phyloP scores from a whole-genome alignment of 2,797 vertebrate genomes.

The Cynopterus sphinx region DNA sequence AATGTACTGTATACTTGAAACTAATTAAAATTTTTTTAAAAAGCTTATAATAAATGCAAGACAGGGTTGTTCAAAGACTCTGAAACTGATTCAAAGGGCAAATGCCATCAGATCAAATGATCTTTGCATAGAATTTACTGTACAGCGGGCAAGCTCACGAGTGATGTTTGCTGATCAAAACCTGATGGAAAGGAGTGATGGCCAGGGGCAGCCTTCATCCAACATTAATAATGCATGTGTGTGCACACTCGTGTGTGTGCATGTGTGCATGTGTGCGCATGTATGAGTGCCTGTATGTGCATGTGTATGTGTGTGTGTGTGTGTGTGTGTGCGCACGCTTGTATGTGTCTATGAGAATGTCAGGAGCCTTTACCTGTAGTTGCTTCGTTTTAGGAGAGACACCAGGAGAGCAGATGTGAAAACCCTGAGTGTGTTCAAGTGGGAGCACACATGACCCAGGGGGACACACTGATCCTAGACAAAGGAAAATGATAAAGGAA shows the following conservation, averaged over 20 bases:
- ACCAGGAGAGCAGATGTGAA: background rate
- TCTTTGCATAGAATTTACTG: background rate
- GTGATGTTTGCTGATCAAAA: background rate
- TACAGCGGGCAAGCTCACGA: background rate
- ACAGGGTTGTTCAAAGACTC: background rate
- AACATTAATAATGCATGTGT: background rate
- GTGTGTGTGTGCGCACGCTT: background rate
- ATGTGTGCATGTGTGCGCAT: background rate
- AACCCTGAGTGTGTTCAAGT: background rate
- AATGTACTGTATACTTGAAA: too few relatives aligned
- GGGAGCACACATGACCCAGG: background rate
- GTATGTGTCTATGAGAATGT: background rate
- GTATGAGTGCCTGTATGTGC: background rate
- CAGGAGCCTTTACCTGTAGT: background rate
- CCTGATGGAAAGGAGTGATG: background rate
- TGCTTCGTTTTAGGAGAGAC: background rate
- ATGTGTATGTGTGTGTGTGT: too few relatives aligned
- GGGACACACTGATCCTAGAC: background rate
- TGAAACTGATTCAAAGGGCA: background rate
- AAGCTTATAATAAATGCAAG: background rate
- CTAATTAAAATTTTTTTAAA: too few relatives aligned
- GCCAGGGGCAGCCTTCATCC: background rate
- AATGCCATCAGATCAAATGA: background rate
- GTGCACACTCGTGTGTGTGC: fast-evolving
- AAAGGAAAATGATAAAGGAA: background rate